A percentile compares a stretch with the other conserved stretches of the same genome.
phyloP scores from a whole-genome alignment of 2,797 vertebrate species.

The Mallotus villosus region DNA sequence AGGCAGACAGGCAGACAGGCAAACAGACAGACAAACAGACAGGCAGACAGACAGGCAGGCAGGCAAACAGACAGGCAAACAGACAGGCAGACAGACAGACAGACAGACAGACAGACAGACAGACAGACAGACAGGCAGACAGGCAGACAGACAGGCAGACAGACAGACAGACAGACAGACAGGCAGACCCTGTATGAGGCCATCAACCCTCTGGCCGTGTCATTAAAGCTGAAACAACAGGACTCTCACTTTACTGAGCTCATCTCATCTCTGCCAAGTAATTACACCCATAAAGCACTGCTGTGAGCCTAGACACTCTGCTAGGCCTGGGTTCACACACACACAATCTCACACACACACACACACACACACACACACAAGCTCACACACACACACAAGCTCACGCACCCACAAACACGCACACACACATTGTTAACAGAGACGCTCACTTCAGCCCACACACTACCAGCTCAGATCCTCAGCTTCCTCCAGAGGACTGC shows the following conservation, averaged over 20 bases:
- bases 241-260: slow-evolving; percentile 39
- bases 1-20: slow-evolving; percentile 17
- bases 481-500: no score
- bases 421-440: not conserved
- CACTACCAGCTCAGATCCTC: no score
- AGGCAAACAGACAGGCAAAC: slow-evolving; percentile 9
- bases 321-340: slow-evolving; percentile 32
- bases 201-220: slow-evolving; percentile 33
- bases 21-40: slow-evolving; percentile 10
- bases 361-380: not conserved
- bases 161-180: no score
- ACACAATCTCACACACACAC: slow-evolving; percentile 7
- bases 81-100: slow-evolving; percentile 6
- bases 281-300: slow-evolving; percentile 55
- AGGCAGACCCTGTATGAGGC: slow-evolving; percentile 12
- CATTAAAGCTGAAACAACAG: slow-evolving; percentile 52
- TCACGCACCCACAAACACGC: not conserved
- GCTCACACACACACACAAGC: not conserved
- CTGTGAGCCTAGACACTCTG: slow-evolving; percentile 40
- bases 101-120: slow-evolving; percentile 5
- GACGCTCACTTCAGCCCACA: no score
- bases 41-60: slow-evolving; percentile 25
- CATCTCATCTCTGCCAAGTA: slow-evolving; percentile 50
- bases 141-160: slow-evolving; percentile 18
- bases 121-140: slow-evolving; percentile 1